Base-by-base conservation (phyloP, 2,797 vertebrate genomes). In the Propithecus deckenii region DNA sequence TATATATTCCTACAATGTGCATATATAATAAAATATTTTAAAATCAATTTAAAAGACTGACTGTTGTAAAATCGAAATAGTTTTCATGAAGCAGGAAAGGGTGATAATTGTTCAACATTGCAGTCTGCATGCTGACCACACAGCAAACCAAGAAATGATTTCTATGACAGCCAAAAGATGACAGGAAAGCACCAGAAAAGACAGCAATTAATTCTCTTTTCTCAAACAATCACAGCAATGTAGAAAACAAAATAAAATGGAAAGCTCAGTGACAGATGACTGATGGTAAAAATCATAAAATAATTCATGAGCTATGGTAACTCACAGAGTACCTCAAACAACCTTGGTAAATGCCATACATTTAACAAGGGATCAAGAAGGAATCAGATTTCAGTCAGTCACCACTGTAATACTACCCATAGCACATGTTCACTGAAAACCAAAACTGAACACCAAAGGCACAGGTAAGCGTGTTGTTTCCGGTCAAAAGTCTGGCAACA, bases 401-500 rank as follows among this genome's bases (percentile, higher is more conserved):
- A 23, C 2, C 0, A 0, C 4, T n/a, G 7, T 4, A 71, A 28
- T 46, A 38, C 14, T 63, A 35, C 46, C 22, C 5, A 15, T 2
- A 32, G 3, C 0, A 9, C 0, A 18, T 28, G 3, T 57, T 74
- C 38, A 11, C 35, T 25, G n/a, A 65, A 71, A 75, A 80, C 23
- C 50, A 13, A 72, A 43, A 22, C 7, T 35, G 20, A n/a, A 25
- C 5, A 15, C 6, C 57, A 46, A 30, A 55, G 32, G 13, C 28
- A 4, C 1, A 14, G 5, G 1, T 0, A 50, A 78, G 7, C 13
- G n/a, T 13, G 1, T 0, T n/a, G 0, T 35, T 92, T 61, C 65
- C 41, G 2, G 59, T 57, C 14, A 12, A 15, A 84, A 79, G 5
- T 46, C 30, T 41, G 28, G 32, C 20, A 69, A 43, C 13, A 52